Conservation (phyloP, 1,140 invertebrate genomes). For the Drosophila arawakana region DNA sequence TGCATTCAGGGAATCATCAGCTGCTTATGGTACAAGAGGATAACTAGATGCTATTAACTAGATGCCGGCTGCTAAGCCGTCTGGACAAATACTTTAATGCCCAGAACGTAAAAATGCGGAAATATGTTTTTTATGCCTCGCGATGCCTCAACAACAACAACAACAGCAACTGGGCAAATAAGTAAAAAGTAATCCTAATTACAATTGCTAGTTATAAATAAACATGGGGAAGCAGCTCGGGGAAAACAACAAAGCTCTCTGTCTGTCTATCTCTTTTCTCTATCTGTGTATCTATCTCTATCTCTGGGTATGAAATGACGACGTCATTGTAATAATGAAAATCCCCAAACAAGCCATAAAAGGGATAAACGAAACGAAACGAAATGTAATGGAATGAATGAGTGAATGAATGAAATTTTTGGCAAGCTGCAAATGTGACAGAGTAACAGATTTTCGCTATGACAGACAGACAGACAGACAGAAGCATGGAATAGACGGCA, state of each 20-base stretch:
- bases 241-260: slow-evolving; percentile 27
- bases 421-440: slow-evolving; percentile 61
- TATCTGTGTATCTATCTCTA: not conserved
- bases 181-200: slow-evolving; percentile 82
- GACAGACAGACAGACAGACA: slow-evolving; percentile 9
- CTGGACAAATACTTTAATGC: slow-evolving; percentile 73
- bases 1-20: slow-evolving; percentile 37
- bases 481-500: not conserved
- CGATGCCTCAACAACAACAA: slow-evolving; percentile 61
- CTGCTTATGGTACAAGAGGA: slow-evolving; percentile 40
- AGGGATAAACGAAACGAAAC: slow-evolving; percentile 73
- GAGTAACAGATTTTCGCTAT: slow-evolving; percentile 62
- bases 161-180: slow-evolving; percentile 75
- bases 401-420: slow-evolving; percentile 49
- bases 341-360: slow-evolving; percentile 80
- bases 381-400: slow-evolving; percentile 53
- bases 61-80: slow-evolving; percentile 55
- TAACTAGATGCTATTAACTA: slow-evolving; percentile 53
- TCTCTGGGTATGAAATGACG: slow-evolving; percentile 40
- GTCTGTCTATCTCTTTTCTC: not conserved
- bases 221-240: slow-evolving; percentile 60
- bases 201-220: slow-evolving; percentile 81
- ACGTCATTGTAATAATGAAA: slow-evolving; percentile 73
- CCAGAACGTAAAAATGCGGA: slow-evolving; percentile 64
- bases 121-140: slow-evolving; percentile 69